Percentiles rank a stretch among this genome's conserved stretches.
Evolutionary conservation across 2,888 invertebrate genomes (phyloP).

Genomic region (Tryphoninae sp.): DNA sequence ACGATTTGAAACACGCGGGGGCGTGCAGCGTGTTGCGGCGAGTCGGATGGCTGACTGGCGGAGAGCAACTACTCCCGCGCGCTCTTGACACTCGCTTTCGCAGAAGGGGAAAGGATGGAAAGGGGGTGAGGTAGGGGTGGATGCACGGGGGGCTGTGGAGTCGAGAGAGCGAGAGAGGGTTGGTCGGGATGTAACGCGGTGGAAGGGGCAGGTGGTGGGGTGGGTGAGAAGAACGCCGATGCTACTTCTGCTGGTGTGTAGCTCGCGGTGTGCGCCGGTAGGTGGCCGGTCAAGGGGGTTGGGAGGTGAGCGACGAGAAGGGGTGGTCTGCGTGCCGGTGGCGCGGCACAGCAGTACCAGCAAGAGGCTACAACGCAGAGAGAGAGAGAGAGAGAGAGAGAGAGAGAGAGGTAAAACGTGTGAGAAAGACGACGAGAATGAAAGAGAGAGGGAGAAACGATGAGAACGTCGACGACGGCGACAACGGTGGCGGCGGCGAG

Average conservation of each 20-base stretch:
- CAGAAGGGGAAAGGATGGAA: constrained; percentile 69
- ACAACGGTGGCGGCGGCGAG: constrained; percentile 46
- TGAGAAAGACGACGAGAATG: constrained; percentile 39
- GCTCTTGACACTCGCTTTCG: constrained; percentile 75
- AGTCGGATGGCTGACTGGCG: constrained; percentile 80
- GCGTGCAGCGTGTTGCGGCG: constrained; percentile 76
- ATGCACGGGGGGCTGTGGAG: constrained; percentile 59
- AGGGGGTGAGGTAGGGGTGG: constrained; percentile 68
- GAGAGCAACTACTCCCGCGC: constrained; percentile 76
- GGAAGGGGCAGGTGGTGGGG: constrained; percentile 58
- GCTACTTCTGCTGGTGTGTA: constrained; percentile 29
- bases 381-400: constrained; percentile 49
- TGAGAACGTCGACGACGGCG: constrained; percentile 4
- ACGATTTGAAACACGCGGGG: constrained; percentile 71
- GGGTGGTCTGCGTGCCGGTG: constrained; percentile 59
- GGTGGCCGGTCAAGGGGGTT: constrained; percentile 26
- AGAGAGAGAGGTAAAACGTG: constrained; percentile 57
- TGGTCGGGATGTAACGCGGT: constrained; percentile 50
- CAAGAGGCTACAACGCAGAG: constrained; percentile 46
- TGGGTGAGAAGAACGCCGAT: constrained; percentile 44
- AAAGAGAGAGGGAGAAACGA: constrained; percentile 37
- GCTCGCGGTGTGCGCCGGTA: constrained; percentile 41
- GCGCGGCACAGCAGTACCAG: constrained; percentile 64
- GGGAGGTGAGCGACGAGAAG: constrained; percentile 11
- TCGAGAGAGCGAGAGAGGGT: constrained; percentile 59